Evolutionary conservation across 2,797 vertebrate genomes (phyloP).

Genomic region (Neomorphus geoffroyi): DNA sequence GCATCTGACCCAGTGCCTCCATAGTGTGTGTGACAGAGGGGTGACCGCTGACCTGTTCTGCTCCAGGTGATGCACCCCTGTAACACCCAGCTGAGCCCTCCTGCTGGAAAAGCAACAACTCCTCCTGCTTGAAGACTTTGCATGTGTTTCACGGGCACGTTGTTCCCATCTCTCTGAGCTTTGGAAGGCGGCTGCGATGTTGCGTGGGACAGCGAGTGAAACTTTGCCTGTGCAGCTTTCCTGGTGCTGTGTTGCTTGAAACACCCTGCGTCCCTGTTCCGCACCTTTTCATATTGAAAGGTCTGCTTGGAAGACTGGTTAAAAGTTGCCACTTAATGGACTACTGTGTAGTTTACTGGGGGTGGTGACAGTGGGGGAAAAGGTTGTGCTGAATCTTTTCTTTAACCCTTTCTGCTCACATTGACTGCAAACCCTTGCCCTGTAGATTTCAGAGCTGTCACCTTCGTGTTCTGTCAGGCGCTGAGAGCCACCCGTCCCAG

Average conservation of each 20-base stretch:
- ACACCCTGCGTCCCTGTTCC: background rate
- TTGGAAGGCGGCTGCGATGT: background rate
- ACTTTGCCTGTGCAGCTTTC: background rate
- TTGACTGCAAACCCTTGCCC: background rate
- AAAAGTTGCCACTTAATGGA: background rate
- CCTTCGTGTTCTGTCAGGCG: fast-evolving
- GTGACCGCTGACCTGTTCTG: background rate
- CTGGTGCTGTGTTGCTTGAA: background rate
- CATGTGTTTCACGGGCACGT: background rate
- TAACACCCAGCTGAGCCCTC: background rate
- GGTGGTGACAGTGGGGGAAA: background rate
- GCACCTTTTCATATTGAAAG: conserved; percentile 1
- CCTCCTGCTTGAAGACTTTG: background rate
- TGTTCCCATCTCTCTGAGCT: background rate
- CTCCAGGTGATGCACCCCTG: background rate
- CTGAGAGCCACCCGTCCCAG: background rate
- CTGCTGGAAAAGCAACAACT: background rate
- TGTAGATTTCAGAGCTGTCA: background rate
- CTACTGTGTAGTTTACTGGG: background rate
- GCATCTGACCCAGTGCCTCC: background rate
- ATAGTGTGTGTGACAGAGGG: background rate
- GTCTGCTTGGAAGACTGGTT: background rate
- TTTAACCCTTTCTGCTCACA: background rate
- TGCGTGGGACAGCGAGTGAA: background rate
- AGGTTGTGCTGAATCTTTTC: background rate